Conservation (phyloP, 2,797 vertebrate species). For the Poecilia gillii region DNA sequence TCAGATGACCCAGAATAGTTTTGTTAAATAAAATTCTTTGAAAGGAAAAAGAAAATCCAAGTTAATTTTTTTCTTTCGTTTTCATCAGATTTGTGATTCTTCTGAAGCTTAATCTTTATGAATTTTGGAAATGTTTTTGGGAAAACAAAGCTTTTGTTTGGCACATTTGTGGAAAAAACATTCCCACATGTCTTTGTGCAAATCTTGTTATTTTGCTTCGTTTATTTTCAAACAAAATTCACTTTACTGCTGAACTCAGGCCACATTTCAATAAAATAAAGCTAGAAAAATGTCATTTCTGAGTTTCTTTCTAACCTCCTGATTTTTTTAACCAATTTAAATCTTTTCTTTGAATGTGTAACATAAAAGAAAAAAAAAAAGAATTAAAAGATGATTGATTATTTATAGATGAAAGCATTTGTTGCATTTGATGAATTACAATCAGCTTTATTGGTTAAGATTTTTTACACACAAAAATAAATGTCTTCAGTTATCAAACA, state of each 20-base stretch:
- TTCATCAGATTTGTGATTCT: neutral
- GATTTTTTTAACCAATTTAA: neutral
- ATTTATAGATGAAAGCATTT: neutral
- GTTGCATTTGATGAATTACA: neutral
- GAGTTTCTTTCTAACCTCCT: neutral
- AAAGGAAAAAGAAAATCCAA: neutral
- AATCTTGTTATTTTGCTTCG: too few relatives aligned
- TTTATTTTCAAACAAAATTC: too few relatives aligned
- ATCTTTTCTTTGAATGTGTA: neutral
- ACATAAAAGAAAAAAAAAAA: neutral
- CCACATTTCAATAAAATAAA: too few relatives aligned
- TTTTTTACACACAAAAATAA: neutral
- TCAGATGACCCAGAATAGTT: neutral
- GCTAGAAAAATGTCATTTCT: too few relatives aligned
- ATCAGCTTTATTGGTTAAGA: neutral
- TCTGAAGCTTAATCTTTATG: neutral
- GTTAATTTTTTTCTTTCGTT: neutral
- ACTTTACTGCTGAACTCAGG: too few relatives aligned
- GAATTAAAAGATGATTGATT: neutral
- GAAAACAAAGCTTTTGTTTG: neutral
- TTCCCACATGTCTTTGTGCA: too few relatives aligned
- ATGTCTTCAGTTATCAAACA: neutral
- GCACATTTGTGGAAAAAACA: neutral
- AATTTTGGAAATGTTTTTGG: neutral
- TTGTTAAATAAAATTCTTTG: neutral